Percentiles rank a stretch among this genome's conserved stretches.
phyloP scores from a whole-genome alignment of 2,797 vertebrate genomes.

The Liasis olivaceus region DNA sequence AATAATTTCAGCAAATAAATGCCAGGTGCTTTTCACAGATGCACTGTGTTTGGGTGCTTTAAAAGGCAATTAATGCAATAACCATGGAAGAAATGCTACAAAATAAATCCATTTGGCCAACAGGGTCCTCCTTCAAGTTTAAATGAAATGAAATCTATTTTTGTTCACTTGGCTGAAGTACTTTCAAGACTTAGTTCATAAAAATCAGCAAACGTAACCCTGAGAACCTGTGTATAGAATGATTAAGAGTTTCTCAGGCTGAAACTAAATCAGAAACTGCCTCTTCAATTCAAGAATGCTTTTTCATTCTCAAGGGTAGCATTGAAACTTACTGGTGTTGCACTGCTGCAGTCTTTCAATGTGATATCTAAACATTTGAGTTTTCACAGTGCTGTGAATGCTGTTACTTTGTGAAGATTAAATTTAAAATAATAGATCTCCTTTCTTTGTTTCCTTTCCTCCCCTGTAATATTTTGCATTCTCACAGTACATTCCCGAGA shows the following conservation, averaged over 20 bases:
- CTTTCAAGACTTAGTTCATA: not conserved
- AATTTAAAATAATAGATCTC: not conserved
- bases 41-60: not conserved
- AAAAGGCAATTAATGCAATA: not conserved
- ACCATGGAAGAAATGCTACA: not conserved
- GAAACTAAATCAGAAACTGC: conserved; percentile 32
- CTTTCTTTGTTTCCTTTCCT: not conserved
- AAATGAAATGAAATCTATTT: conserved; percentile 10
- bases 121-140: conserved; percentile 21
- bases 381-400: conserved; percentile 28
- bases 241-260: conserved; percentile 16
- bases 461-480: not conserved
- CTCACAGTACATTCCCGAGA: not conserved
- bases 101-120: not conserved
- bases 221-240: not conserved
- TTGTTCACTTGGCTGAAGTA: conserved; percentile 16
- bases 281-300: conserved; percentile 25
- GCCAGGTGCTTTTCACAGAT: not conserved
- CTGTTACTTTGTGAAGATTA: conserved; percentile 32
- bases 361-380: conserved; percentile 12
- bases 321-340: conserved; percentile 17
- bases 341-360: conserved; percentile 31
- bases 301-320: conserved; percentile 37
- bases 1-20: not conserved
- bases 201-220: conserved; percentile 26